These are phyloP conservation scores for Magallana nippona DNA, from an alignment of 2,888 invertebrate species.

Conservation along the genomic window DNA sequence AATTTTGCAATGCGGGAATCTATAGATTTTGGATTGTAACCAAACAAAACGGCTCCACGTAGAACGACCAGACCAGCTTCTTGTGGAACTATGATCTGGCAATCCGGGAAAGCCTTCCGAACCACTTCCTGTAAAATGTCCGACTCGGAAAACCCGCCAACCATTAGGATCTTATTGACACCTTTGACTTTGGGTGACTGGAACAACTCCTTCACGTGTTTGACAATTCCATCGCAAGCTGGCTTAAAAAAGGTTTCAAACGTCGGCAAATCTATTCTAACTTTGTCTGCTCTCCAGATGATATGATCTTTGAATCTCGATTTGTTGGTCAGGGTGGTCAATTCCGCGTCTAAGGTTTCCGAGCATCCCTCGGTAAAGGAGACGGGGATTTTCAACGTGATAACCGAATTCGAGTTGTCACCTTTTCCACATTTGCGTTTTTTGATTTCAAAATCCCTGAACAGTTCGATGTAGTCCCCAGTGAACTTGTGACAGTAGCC, in stretches of 20 bases:
- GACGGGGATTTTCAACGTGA: background rate
- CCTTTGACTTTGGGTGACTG: conserved; percentile 3
- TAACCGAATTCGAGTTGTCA: background rate
- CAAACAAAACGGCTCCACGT: conserved; percentile 14
- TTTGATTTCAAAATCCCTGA: conserved; percentile 16
- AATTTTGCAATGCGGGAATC: conserved; percentile 25
- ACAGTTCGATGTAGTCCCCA: conserved; percentile 3
- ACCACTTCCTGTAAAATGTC: conserved; percentile 22
- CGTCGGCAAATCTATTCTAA: conserved; percentile 1
- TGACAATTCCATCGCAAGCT: background rate
- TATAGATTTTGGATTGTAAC: conserved; percentile 1
- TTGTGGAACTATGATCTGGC: conserved; percentile 15
- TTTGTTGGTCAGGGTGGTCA: background rate
- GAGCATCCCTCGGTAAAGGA: background rate
- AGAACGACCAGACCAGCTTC: conserved; percentile 20
- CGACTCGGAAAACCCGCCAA: conserved; percentile 46
- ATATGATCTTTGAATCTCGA: background rate
- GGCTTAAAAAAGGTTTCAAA: conserved; percentile 29
- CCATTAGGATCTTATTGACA: conserved; percentile 26
- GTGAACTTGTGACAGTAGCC: conserved; percentile 6
- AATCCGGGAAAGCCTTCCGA: conserved; percentile 3
- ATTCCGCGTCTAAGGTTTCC: background rate
- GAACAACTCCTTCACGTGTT: conserved; percentile 13
- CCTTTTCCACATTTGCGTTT: background rate
- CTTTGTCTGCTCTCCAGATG: conserved; percentile 17